These are phyloP conservation scores for Pachliopta kotzebuea DNA, from an alignment of 2,888 invertebrate genomes.

Conservation along the genomic window DNA sequence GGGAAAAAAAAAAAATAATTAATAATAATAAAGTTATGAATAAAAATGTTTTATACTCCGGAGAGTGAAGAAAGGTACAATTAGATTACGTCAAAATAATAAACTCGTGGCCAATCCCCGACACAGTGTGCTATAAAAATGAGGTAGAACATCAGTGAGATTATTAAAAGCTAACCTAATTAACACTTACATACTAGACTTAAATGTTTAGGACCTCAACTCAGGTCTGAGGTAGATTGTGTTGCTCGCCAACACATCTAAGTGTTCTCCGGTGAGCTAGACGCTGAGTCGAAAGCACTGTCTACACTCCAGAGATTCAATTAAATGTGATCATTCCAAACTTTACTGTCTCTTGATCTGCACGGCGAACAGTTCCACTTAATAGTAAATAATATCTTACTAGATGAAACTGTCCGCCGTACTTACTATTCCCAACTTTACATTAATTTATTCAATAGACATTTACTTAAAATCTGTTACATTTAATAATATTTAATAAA, in stretches of 20 bases:
- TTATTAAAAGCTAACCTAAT: constrained; percentile 71
- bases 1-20: constrained; percentile 50
- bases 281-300: constrained; percentile 59
- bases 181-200: constrained; percentile 65
- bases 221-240: constrained; percentile 44
- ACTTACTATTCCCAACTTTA: constrained; percentile 34
- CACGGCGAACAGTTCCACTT: constrained; percentile 37
- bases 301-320: constrained; percentile 79
- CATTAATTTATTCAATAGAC: constrained; percentile 24
- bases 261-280: constrained; percentile 49
- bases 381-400: constrained; percentile 38
- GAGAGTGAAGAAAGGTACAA: constrained; percentile 77
- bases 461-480: constrained; percentile 38
- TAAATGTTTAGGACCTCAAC: constrained; percentile 53
- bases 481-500: constrained; percentile 40
- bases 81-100: constrained; percentile 64
- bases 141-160: constrained; percentile 76
- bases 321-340: constrained; percentile 40
- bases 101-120: constrained; percentile 64
- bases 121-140: constrained; percentile 48
- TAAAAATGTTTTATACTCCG: constrained; percentile 76
- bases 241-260: constrained; percentile 30
- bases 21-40: constrained; percentile 68
- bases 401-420: constrained; percentile 39
- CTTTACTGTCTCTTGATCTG: constrained; percentile 33